Conservation (phyloP, 2,113 vertebrate species). For the Megatriorchis doriae region DNA sequence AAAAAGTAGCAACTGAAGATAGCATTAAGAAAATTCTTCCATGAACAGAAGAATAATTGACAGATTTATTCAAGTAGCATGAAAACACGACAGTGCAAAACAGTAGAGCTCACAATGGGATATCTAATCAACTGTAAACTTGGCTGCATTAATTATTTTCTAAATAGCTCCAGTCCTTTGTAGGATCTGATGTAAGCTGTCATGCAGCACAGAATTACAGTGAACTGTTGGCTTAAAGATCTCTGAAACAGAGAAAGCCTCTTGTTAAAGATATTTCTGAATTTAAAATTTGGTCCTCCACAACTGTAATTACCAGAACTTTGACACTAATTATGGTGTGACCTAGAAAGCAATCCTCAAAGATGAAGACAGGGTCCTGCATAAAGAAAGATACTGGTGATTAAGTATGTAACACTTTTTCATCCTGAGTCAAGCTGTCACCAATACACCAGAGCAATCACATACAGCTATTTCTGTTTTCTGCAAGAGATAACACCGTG, state of each 20-base stretch:
- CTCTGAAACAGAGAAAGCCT: neutral
- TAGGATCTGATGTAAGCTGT: neutral
- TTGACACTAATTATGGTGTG: neutral
- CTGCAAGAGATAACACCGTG: neutral
- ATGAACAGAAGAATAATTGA: constrained; percentile 11
- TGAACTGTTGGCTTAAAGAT: neutral
- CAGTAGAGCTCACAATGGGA: neutral
- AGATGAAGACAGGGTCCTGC: neutral
- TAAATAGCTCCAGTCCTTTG: neutral
- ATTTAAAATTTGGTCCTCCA: neutral
- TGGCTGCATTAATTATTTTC: constrained; percentile 14
- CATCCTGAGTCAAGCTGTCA: neutral
- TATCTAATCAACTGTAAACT: constrained; percentile 12
- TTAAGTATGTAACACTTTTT: neutral
- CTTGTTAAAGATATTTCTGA: neutral
- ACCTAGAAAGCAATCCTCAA: neutral
- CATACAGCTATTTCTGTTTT: neutral
- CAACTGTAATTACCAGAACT: neutral
- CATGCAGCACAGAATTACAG: neutral
- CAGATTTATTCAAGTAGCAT: constrained; percentile 7
- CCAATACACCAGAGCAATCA: neutral
- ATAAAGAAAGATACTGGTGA: neutral
- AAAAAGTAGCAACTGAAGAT: neutral
- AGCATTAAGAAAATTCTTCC: neutral
- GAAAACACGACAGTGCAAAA: neutral